A percentile compares a stretch with the other conserved stretches of the same genome.
phyloP scores from a whole-genome alignment of 2,797 vertebrate species.

The Eulemur rubriventer region DNA sequence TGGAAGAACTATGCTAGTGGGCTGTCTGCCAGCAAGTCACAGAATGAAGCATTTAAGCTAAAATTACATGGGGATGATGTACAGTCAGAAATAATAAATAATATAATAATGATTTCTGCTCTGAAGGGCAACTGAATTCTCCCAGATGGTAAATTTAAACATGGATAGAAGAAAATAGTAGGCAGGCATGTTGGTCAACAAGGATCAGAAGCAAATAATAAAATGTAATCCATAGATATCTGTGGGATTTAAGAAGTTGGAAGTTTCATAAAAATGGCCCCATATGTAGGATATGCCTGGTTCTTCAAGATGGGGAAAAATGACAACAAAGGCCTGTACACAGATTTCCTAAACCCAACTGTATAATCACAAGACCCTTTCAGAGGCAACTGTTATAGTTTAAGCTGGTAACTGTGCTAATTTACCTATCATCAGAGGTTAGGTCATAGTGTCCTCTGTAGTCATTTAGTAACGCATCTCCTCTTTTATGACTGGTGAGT shows the following conservation, averaged over 20 bases:
- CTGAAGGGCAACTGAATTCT: not conserved
- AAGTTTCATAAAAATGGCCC: not conserved
- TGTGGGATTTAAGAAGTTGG: not conserved
- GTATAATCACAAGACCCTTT: not conserved
- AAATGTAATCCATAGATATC: not conserved
- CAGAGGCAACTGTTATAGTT: not conserved
- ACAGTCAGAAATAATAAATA: not conserved
- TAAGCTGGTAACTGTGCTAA: not conserved
- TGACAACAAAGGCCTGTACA: not conserved
- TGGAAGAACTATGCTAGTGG: not conserved
- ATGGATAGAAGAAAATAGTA: not conserved
- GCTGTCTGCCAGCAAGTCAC: not conserved
- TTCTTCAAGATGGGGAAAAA: not conserved
- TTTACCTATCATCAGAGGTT: not conserved
- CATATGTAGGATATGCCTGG: fast-evolving
- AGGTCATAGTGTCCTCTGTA: not conserved
- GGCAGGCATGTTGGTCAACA: not conserved
- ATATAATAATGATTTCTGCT: not conserved
- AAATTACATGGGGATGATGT: not conserved
- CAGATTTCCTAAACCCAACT: not conserved
- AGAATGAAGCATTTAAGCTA: not conserved
- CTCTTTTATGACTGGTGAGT: not conserved
- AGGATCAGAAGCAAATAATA: not conserved
- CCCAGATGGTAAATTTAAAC: not conserved
- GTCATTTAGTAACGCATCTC: not conserved